Base-by-base conservation (phyloP, 2,797 vertebrate species). In the Cossypha polioptera region DNA sequence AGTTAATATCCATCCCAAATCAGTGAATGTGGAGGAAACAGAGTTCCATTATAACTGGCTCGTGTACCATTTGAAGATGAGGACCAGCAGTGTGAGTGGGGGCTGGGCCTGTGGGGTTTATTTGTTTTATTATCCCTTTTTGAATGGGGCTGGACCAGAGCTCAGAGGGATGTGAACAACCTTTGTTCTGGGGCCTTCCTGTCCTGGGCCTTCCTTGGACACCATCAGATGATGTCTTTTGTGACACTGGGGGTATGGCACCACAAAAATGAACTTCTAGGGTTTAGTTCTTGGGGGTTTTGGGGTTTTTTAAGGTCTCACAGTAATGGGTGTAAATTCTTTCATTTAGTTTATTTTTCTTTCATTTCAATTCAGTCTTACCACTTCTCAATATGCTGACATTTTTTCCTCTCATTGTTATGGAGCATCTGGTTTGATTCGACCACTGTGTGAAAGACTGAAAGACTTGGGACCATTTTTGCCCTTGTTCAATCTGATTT, bases 1-100 rank as follows among this genome's bases (percentile, higher is more conserved):
- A 62, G 99, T 99, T 77, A 98, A 98, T 42, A 99, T 99, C 97
- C 99, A 99, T 94, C 99, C 99, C 2, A 99, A 99, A 82, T 99
- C 99, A 1, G 99, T 99, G 77, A 99, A 99, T 3, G 99, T 98
- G 5, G 99, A 99, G 68, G 99, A 99, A 95, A 98, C 94, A 0
- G 98, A 99, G 76, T 99, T 99, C 96, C 98, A 99, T 91, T 99
- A 99, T 35, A 98, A 98, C 63, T 99, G 99, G 99, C 99, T 99
- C 10, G 98, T 99, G 96, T 99, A 99, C 96, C 99, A 99, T 94
- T 97, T 99, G 83, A 99, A 99, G 98, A 99, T 99, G 99, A 99
- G 98, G 90, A 99, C 99, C 10, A 99, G 98, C 96, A 99, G 98
- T 10, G 99, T 99, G 97, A 98, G 99, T 97, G 9, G 17, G 33